A percentile compares a stretch with the other conserved stretches of the same genome.
Conservation (phyloP, 64 coral and sea anemone species). For the Pocillopora verrucosa region DNA sequence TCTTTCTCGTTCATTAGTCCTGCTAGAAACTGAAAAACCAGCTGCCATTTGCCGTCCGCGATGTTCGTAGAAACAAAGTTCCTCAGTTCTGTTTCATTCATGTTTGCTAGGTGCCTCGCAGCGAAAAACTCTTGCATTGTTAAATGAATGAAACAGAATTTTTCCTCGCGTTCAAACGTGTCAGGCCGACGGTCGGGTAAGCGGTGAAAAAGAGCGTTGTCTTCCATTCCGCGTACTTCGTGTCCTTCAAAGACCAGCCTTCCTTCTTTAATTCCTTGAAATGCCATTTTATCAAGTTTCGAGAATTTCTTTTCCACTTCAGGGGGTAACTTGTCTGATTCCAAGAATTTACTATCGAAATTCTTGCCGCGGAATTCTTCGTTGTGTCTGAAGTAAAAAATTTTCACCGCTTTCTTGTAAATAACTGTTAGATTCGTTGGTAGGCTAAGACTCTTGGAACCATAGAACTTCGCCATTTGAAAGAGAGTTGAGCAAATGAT, state of each 20-base stretch:
- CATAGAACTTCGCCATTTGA: not conserved
- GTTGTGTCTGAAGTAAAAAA: not conserved
- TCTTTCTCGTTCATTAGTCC: too few relatives aligned
- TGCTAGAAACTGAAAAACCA: too few relatives aligned
- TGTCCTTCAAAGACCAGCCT: conserved; percentile 32
- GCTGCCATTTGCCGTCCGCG: too few relatives aligned
- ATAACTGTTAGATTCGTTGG: conserved; percentile 29
- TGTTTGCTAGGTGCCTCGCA: conserved; percentile 33
- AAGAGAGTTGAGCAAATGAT: conserved; percentile 45
- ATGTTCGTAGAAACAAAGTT: too few relatives aligned
- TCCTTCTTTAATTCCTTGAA: conserved; percentile 27
- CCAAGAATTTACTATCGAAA: not conserved
- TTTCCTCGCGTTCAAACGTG: not conserved
- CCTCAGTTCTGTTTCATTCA: not conserved
- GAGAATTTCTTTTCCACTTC: conserved; percentile 18
- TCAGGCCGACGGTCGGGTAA: conserved; percentile 18
- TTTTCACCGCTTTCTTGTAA: conserved; percentile 5
- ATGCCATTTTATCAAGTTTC: conserved; percentile 29
- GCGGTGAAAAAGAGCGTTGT: conserved; percentile 59
- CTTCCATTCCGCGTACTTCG: conserved; percentile 3
- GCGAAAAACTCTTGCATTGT: conserved; percentile 82
- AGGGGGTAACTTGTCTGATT: not conserved
- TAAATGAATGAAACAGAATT: conserved; percentile 66
- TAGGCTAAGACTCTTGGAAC: not conserved
- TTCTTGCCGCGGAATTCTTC: not conserved